Base-by-base conservation (phyloP, 2,113 vertebrate genomes). In the Nanorana parkeri region DNA sequence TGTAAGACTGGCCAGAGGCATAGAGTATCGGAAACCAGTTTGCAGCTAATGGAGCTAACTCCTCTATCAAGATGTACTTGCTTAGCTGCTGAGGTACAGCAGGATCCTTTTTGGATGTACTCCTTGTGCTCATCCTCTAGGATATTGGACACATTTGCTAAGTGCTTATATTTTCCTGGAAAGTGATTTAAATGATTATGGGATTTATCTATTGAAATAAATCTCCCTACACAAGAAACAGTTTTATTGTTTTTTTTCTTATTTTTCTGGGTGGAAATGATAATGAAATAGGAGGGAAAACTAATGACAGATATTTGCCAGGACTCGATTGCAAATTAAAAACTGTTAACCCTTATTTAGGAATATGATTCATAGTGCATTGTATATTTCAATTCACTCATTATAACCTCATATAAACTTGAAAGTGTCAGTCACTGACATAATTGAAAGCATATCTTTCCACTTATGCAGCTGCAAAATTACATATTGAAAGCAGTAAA, bases 331-430 rank as follows among this genome's bases (percentile, higher is more conserved):
- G 60, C 23, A 85, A 72, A 72, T 83, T 73, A 75, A 80, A 87
- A 89, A 88, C 8, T 71, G 84, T 83, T 83, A 87, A 86, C 83
- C 80, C 80, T 83, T 72, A 85, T 47, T 84, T 81, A 81, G 79
- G 89, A 89, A 88, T 87, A 61, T 85, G 89, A 85, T 89, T 88
- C 23, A 84, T 85, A 79, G 63, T 23, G 26, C 36, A 29, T 86
- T 55, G 86, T 84, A 81, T 89, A 86, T 84, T 88, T 85, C 86
- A 60, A 68, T 65, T 58, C 84, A 78, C 79, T 92, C 84, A 87
- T 91, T 86, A 87, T 87, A 90, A 89, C 89, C 87, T 89, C 83
- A 78, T 80, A 77, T 92, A 91, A 93, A 90, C 86, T 87, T 89
- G 75, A 91, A 90, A 75, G 75, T 90, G 90, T 92, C 92, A 88